Percentiles rank a stretch among this genome's conserved stretches.
Evolutionary conservation across 2,113 vertebrate species (phyloP).

Genomic region (Antennarius striatus): DNA sequence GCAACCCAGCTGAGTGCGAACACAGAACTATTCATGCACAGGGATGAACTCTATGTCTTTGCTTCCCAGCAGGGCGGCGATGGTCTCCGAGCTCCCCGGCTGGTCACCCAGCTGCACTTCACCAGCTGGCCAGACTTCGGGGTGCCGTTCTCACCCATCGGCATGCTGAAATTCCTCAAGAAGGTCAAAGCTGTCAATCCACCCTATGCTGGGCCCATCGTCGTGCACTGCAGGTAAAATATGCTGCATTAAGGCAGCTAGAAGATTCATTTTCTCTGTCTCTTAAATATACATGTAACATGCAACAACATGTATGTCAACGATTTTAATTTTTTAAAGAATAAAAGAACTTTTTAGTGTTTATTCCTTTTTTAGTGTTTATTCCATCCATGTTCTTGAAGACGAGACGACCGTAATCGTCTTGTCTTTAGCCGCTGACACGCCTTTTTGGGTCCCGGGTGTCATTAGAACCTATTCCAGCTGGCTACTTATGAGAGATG

Average conservation of each 20-base stretch:
- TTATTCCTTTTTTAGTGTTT: too few species aligned
- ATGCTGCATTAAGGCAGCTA: neutral
- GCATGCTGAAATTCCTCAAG: conserved; percentile 99
- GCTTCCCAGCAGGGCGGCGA: conserved; percentile 84
- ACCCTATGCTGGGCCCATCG: conserved; percentile 86
- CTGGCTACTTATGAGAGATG: too few species aligned
- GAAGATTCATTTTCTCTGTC: neutral
- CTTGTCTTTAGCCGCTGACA: too few species aligned
- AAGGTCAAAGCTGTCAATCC: conserved; percentile 93
- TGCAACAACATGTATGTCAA: too few species aligned
- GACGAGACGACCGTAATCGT: too few species aligned
- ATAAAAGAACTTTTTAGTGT: too few species aligned
- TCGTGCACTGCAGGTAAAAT: conserved; percentile 94
- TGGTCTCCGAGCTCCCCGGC: conserved; percentile 84
- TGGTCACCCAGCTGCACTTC: conserved; percentile 95
- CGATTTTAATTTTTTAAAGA: too few species aligned
- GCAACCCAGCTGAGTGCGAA: neutral
- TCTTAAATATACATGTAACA: too few species aligned
- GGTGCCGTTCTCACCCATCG: conserved; percentile 97
- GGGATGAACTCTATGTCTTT: conserved; percentile 29
- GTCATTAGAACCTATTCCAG: too few species aligned
- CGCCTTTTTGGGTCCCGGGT: too few species aligned
- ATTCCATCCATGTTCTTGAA: too few species aligned
- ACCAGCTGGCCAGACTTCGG: conserved; percentile 99
- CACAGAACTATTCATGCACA: conserved; percentile 1